Conservation (phyloP, 2,113 vertebrate species). For the Platysternon megacephalum region DNA sequence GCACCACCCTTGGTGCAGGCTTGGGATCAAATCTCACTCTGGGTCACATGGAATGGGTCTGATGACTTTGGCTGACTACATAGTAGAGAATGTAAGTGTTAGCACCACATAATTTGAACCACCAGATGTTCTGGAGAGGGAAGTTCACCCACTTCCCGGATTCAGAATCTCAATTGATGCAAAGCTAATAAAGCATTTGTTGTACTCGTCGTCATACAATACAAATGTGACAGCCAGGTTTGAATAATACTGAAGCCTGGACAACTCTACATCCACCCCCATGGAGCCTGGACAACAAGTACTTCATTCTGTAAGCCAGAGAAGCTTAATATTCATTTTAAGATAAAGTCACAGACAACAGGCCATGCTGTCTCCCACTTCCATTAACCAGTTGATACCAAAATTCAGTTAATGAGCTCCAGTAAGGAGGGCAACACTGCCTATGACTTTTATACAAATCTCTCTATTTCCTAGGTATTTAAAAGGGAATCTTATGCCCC, state of each 20-base stretch:
- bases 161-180: neutral
- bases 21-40: neutral
- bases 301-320: neutral
- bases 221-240: neutral
- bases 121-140: neutral
- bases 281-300: neutral
- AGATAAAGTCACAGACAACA: neutral
- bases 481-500: neutral
- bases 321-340: neutral
- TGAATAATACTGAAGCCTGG: neutral
- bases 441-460: neutral
- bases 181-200: neutral
- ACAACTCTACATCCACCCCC: neutral
- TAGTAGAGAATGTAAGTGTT: rapidly evolving
- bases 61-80: neutral
- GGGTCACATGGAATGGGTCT: neutral
- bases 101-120: rapidly evolving
- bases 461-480: neutral
- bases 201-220: neutral
- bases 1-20: neutral
- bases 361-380: neutral
- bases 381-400: neutral
- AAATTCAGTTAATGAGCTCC: constrained; percentile 2
- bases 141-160: neutral
- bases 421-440: neutral